Conservation (phyloP, 2,113 vertebrate species). For the Neolamprologus variostigma region DNA sequence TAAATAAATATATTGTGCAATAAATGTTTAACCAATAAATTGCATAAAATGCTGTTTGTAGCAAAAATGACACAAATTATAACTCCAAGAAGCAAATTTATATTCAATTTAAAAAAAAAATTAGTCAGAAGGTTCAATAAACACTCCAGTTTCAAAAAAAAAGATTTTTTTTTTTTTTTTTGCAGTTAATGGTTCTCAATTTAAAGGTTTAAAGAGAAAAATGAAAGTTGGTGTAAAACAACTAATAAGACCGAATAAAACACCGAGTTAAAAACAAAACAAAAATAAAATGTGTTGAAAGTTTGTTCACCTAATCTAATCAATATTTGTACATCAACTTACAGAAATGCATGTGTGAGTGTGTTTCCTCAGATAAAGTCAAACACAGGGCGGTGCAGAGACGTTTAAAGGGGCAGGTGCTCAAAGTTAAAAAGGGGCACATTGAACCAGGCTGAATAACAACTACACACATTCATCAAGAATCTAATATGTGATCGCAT, state of each 20-base stretch:
- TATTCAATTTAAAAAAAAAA: accelerated
- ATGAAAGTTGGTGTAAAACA: neutral
- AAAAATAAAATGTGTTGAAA: neutral
- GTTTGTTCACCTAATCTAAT: neutral
- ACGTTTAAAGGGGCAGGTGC: neutral
- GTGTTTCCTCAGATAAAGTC: neutral
- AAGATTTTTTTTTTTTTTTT: accelerated
- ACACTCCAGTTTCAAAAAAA: neutral
- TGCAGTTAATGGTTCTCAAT: neutral
- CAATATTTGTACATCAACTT: neutral
- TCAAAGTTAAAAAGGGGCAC: neutral
- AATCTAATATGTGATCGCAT: neutral
- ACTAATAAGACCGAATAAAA: neutral
- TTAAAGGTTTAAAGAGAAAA: neutral
- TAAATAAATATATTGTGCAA: neutral
- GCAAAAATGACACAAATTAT: neutral
- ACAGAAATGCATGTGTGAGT: neutral
- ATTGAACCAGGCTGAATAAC: neutral
- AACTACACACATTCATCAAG: neutral
- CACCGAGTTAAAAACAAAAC: neutral
- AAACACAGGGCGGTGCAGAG: neutral
- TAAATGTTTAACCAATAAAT: neutral
- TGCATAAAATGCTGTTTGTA: neutral
- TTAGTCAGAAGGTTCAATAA: neutral
- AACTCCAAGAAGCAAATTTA: neutral